A percentile compares a stretch with the other conserved stretches of the same genome.
phyloP scores from a whole-genome alignment of 1,140 invertebrate genomes.

The Megathymus violae region DNA sequence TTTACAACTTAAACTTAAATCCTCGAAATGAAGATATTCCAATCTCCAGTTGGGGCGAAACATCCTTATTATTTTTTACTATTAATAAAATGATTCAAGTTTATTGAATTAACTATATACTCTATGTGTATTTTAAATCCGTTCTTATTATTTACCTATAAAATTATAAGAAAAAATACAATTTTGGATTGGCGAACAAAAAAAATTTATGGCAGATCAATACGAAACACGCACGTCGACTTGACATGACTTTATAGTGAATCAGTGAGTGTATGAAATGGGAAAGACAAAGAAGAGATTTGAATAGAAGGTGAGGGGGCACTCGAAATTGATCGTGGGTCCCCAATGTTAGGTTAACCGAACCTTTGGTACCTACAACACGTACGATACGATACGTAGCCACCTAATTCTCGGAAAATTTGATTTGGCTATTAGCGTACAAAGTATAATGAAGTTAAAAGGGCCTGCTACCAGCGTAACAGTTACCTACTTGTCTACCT shows the following conservation, averaged over 20 bases:
- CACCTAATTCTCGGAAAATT: slow-evolving; percentile 73
- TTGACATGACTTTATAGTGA: slow-evolving; percentile 33
- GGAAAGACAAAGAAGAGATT: slow-evolving; percentile 79
- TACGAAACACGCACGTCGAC: slow-evolving; percentile 20
- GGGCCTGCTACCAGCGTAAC: background rate
- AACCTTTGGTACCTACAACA: slow-evolving; percentile 52
- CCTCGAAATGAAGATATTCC: no score
- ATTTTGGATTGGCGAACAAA: background rate
- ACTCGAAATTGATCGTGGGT: slow-evolving; percentile 81
- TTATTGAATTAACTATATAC: no score
- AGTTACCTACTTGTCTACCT: background rate
- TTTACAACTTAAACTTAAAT: no score
- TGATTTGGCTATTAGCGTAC: slow-evolving; percentile 52
- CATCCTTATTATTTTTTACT: no score
- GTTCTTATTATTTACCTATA: no score
- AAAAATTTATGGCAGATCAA: slow-evolving; percentile 4
- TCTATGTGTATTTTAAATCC: no score
- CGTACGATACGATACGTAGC: slow-evolving; percentile 46
- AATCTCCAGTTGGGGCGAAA: no score
- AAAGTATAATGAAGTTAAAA: no score
- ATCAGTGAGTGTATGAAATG: slow-evolving; percentile 68
- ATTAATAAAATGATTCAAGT: no score
- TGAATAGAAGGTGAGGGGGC: slow-evolving; percentile 75
- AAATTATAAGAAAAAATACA: background rate
- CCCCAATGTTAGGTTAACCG: slow-evolving; percentile 76